Percentiles rank a stretch among this genome's conserved stretches.
Evolutionary conservation across 1,140 invertebrate genomes (phyloP).

Genomic region (Hylyphantes graminicola): DNA sequence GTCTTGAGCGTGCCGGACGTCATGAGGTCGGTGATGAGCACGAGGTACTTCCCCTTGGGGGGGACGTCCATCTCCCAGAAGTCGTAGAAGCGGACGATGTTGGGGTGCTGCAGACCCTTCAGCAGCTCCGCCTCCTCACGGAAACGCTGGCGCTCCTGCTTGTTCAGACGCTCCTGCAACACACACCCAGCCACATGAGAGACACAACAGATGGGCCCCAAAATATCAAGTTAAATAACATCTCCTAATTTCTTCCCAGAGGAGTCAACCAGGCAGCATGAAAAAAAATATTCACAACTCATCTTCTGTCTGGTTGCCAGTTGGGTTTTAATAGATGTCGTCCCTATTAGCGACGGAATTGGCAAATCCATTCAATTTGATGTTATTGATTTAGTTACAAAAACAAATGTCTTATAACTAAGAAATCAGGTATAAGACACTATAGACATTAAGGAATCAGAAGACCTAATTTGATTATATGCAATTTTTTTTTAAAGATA

Average conservation of each 20-base stretch:
- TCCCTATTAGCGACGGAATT: too few relatives aligned
- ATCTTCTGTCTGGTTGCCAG: too few relatives aligned
- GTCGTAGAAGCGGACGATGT: slow-evolving; percentile 99
- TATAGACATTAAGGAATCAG: too few relatives aligned
- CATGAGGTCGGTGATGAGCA: slow-evolving; percentile 99
- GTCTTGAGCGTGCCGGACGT: slow-evolving; percentile 98
- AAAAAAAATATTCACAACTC: too few relatives aligned
- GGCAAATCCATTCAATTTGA: too few relatives aligned
- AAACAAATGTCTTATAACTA: too few relatives aligned
- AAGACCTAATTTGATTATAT: too few relatives aligned
- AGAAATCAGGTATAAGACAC: too few relatives aligned
- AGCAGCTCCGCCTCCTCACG: slow-evolving; percentile 99
- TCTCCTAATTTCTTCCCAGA: not conserved
- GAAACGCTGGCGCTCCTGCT: slow-evolving; percentile 89
- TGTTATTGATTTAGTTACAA: too few relatives aligned
- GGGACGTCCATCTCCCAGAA: slow-evolving; percentile 94
- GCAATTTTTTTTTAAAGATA: too few relatives aligned
- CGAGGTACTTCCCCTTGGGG: slow-evolving; percentile 92
- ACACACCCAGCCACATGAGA: not conserved
- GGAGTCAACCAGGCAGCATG: not conserved
- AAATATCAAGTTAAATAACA: not conserved
- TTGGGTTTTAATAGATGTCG: too few relatives aligned
- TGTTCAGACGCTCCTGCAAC: slow-evolving; percentile 71
- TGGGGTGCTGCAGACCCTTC: slow-evolving; percentile 98
- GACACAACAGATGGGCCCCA: not conserved